Percentiles rank a stretch among this genome's conserved stretches.
These are phyloP conservation scores for Phocides pigmalion DNA, from an alignment of 1,140 invertebrate species.

Conservation along the genomic window DNA sequence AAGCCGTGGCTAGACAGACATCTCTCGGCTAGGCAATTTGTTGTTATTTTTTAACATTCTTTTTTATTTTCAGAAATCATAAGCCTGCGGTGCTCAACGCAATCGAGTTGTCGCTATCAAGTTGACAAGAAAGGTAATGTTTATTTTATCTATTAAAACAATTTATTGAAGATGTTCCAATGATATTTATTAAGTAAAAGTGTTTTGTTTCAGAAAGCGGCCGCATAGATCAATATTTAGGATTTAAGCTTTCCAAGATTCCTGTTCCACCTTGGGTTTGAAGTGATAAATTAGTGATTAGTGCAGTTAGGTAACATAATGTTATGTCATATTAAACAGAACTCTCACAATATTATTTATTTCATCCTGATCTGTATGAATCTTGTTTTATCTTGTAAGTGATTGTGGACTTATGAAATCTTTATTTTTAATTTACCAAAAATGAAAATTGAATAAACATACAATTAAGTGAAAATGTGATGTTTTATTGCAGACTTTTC, in stretches of 20 bases:
- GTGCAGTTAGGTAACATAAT: constrained; percentile 75
- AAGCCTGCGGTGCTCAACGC: constrained; percentile 62
- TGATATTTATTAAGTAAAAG: constrained; percentile 23
- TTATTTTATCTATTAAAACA: too few species aligned
- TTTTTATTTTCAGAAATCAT: constrained; percentile 74
- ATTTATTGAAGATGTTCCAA: too few species aligned
- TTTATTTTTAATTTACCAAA: constrained; percentile 82
- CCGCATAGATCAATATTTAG: constrained; percentile 73
- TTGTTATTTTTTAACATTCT: too few species aligned
- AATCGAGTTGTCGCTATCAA: constrained; percentile 36
- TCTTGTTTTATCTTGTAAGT: constrained; percentile 76
- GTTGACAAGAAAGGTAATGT: constrained; percentile 55
- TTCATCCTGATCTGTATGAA: constrained; percentile 81
- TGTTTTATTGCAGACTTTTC: constrained; percentile 43
- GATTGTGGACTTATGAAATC: constrained; percentile 78
- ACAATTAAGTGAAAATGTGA: constrained; percentile 63
- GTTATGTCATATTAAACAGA: constrained; percentile 71
- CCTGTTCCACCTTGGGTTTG: constrained; percentile 75
- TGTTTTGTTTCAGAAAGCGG: constrained; percentile 64
- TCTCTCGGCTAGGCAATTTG: too few species aligned
- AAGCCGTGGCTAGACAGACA: too few species aligned
- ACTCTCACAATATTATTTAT: constrained; percentile 81
- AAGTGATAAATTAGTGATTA: constrained; percentile 81
- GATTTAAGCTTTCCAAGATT: constrained; percentile 78
- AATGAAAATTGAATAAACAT: constrained; percentile 80